Base-by-base conservation (phyloP, 2,113 vertebrate genomes). In the Silurus meridionalis region DNA sequence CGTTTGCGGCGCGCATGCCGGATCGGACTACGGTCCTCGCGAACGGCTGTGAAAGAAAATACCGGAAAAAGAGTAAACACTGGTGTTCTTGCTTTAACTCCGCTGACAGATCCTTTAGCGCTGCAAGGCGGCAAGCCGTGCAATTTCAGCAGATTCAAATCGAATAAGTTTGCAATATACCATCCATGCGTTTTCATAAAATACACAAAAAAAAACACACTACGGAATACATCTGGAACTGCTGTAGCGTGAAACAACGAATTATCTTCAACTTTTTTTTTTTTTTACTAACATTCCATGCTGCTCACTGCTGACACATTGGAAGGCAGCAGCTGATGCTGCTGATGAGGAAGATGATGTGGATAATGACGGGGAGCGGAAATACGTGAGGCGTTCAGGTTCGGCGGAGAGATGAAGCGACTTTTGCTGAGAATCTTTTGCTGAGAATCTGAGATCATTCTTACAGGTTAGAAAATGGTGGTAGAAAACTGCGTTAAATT, bases 101-200 rank as follows among this genome's bases (percentile, higher is more conserved):
- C 85, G 83, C 86, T 87, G 89, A 87, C 88, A 84, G 85, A 92
- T 90, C 88, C 52, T 28, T 89, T 92, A 90, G 75, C 89, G 90
- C 87, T 82, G 75, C n/a, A 66, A 84, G 72, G 80, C 64, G 88
- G 58, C 85, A 72, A 15, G 3, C 67, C 82, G n/a, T 64, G 25
- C 72, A 28, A 72, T 82, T 52, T 25, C 6, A 21, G 37, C 64
- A 2, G 15, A 84, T 84, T 52, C 61, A 66, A 83, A 64, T 25
- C 58, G 86, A 74, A 87, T 37, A 37, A 25, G 48, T 10, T 71
- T 60, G 19, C 19, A 25, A 60, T 80, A 61, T 63, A 48, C 57
- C 50, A 9, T 7, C 28, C 28, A 37, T 37, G 28, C 28, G 28
- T 37, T 37, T 37, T 37, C 28, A 37, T 37, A 1, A 37, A n/a